These are phyloP conservation scores for Clamator glandarius DNA, from an alignment of 2,797 vertebrate genomes.

Conservation along the genomic window DNA sequence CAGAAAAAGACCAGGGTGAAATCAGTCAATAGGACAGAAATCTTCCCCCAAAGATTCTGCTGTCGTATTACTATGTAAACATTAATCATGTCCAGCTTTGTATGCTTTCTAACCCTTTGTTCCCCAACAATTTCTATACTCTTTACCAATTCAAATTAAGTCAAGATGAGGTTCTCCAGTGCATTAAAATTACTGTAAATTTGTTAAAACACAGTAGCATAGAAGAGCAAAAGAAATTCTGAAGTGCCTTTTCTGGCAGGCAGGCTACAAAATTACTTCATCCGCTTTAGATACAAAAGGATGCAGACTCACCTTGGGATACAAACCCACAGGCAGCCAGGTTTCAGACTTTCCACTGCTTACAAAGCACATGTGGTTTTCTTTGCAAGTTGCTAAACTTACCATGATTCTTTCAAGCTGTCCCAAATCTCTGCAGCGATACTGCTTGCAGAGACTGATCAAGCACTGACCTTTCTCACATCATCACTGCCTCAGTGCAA, in stretches of 20 bases:
- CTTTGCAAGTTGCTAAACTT: background rate
- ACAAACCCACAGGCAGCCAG: background rate
- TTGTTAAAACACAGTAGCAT: background rate
- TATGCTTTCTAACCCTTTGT: background rate
- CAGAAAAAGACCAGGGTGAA: background rate
- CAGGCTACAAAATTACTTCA: background rate
- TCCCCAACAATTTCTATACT: background rate
- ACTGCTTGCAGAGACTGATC: background rate
- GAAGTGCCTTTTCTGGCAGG: too few species aligned
- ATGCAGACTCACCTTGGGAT: background rate
- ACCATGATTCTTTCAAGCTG: background rate
- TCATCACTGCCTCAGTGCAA: background rate
- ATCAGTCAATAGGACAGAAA: background rate
- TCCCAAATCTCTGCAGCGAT: background rate
- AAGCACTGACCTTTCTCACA: background rate
- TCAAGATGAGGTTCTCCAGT: background rate
- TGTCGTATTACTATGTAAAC: background rate
- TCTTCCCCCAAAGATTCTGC: background rate
- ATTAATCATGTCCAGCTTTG: background rate
- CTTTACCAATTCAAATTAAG: background rate
- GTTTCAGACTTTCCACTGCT: background rate
- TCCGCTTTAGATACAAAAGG: background rate
- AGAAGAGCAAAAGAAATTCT: background rate
- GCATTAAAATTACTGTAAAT: background rate
- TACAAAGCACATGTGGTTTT: rapidly evolving